Evolutionary conservation across 2,113 vertebrate genomes (phyloP).

Genomic region (Paratilapia polleni): DNA sequence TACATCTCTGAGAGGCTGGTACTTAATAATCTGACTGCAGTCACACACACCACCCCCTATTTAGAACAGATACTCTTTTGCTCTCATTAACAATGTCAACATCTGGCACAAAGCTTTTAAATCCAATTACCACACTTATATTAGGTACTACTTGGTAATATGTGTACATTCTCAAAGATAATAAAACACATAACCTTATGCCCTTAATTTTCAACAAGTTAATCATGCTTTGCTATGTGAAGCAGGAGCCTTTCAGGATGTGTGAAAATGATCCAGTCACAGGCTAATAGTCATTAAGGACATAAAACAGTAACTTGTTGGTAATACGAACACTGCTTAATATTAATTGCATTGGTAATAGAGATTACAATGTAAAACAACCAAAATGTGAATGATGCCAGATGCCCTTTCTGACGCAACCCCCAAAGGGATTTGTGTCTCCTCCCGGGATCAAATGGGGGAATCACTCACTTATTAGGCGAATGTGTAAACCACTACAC

Average conservation of each 20-base stretch:
- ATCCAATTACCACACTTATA: background rate
- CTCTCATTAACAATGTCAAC: conserved; percentile 4
- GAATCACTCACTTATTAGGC: no score
- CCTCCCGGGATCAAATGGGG: no score
- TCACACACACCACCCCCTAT: background rate
- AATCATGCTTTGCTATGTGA: background rate
- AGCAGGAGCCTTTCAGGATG: background rate
- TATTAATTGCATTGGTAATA: background rate
- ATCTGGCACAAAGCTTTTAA: background rate
- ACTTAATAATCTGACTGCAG: background rate
- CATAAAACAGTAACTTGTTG: background rate
- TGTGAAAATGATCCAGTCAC: background rate
- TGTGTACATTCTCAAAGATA: background rate
- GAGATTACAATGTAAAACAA: background rate
- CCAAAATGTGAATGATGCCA: no score
- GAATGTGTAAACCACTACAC: no score
- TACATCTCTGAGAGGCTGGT: background rate
- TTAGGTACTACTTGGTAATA: background rate
- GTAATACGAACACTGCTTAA: background rate
- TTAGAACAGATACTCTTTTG: background rate
- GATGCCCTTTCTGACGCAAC: no score
- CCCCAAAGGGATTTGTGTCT: no score
- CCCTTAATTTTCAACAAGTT: background rate
- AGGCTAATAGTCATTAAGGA: background rate
- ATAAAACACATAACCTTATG: background rate